Base-by-base conservation (phyloP, 2,113 vertebrate genomes). In the Pungitius pungitius region DNA sequence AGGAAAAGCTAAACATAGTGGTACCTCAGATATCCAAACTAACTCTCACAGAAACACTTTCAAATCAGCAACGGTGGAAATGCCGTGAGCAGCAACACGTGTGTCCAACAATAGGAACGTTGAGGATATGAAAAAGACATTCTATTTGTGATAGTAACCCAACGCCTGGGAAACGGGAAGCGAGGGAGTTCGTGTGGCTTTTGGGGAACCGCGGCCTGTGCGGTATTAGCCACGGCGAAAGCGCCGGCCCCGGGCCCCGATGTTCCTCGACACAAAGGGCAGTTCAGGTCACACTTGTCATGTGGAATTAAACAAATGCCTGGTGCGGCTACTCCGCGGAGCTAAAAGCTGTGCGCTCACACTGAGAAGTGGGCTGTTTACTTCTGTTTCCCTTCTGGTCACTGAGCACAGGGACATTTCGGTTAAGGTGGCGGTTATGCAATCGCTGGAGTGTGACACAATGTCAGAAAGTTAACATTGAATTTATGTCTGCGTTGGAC, bases 191-290 rank as follows among this genome's bases (percentile, higher is more conserved):
- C 8, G 26, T 8, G 63, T 35, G 73, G 78, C 66, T 43, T 56
- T 52, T 42, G 70, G 71, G 68, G 75, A 79, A 75, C 60, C 76
- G 77, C 58, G 37, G 55, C n/a, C 51, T 20, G 2, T 15, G 20
- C 49, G 22, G 43, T 45, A 35, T 64, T 57, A 58, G 73, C 55
- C 51, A 33, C 54, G 76, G 22, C 66, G 52, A 70, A 52, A 17
- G 40, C 66, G 54, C 3, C 1, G 39, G 66, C 35, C 12, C 11
- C 2, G 1, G 27, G 42, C 51, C 12, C 8, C 55, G 65, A 67
- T 73, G 51, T 92, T 92, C 90, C 90, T 91, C 85, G 83, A 93
- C 80, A 88, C 88, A 90, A 87, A 85, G 78, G 42, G 54, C 69
- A 78, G 77, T 73, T 77, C 80, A 81, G 74, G 86, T 85, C 79